Evolutionary conservation across 2,113 vertebrate species (phyloP).

Genomic region (Acinonyx jubatus): DNA sequence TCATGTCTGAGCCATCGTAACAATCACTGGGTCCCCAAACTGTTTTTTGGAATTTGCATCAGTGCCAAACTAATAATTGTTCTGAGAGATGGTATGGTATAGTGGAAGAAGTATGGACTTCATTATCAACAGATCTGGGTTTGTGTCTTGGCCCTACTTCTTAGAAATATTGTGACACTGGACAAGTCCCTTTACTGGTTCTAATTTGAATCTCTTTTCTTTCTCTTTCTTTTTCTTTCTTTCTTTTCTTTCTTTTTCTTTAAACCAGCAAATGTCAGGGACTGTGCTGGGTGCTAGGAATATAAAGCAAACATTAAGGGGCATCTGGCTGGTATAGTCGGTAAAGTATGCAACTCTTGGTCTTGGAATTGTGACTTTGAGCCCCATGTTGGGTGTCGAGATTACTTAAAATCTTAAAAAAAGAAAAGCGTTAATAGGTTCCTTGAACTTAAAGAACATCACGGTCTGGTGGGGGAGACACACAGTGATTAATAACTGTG

Average conservation of each 20-base stretch:
- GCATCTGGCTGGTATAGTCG: too few species aligned
- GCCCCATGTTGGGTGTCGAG: too few species aligned
- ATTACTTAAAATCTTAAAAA: too few species aligned
- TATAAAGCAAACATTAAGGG: background rate
- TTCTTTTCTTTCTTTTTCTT: background rate
- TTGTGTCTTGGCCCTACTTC: background rate
- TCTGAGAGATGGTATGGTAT: background rate
- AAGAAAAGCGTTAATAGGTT: background rate
- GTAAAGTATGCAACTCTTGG: too few species aligned
- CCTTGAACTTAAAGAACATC: background rate
- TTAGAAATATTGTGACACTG: background rate
- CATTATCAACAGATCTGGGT: background rate
- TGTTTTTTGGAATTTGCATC: conserved; percentile 1
- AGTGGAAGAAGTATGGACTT: background rate
- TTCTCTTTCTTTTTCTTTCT: too few species aligned
- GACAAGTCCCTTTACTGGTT: background rate
- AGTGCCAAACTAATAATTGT: background rate
- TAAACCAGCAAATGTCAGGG: background rate
- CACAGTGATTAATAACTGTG: background rate
- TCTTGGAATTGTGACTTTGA: too few species aligned
- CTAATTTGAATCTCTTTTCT: background rate
- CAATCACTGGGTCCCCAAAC: background rate
- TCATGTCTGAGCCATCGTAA: background rate
- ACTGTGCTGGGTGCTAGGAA: background rate
- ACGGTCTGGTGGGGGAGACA: background rate